Percentiles rank a stretch among this genome's conserved stretches.
Conservation (phyloP, 2,113 vertebrate genomes). For the Loxodonta africana region DNA sequence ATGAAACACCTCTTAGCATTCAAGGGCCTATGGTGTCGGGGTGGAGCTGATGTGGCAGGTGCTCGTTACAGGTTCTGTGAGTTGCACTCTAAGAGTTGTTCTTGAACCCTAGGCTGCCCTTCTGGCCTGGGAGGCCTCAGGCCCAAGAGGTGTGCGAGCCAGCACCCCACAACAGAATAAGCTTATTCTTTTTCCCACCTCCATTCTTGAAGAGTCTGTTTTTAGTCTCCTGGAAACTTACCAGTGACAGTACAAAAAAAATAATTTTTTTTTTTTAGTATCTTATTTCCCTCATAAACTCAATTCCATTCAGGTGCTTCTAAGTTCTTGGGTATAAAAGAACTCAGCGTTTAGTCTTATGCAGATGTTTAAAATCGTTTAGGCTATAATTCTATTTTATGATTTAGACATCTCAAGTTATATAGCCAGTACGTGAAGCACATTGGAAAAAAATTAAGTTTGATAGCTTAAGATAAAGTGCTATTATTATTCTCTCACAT, state of each 20-base stretch:
- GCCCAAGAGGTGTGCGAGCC: accelerated
- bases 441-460: constrained; percentile 37
- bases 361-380: constrained; percentile 28
- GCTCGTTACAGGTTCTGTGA: neutral
- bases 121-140: neutral
- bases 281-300: constrained; percentile 38
- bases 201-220: neutral
- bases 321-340: neutral
- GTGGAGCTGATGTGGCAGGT: neutral
- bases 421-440: constrained; percentile 33
- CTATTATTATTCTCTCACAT: constrained; percentile 38
- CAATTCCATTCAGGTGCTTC: neutral
- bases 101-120: neutral
- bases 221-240: neutral
- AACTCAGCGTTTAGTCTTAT: constrained; percentile 21
- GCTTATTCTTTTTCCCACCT: neutral
- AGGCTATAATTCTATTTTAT: constrained; percentile 55
- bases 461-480: constrained; percentile 65
- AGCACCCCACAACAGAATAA: too few relatives aligned
- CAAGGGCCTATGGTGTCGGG: neutral
- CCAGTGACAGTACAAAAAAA: neutral
- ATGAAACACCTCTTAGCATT: neutral
- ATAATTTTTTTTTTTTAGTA: neutral
- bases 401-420: constrained; percentile 54
- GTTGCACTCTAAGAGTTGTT: neutral